Base-by-base conservation (phyloP, 2,797 vertebrate species). In the Geotrypetes seraphini region DNA sequence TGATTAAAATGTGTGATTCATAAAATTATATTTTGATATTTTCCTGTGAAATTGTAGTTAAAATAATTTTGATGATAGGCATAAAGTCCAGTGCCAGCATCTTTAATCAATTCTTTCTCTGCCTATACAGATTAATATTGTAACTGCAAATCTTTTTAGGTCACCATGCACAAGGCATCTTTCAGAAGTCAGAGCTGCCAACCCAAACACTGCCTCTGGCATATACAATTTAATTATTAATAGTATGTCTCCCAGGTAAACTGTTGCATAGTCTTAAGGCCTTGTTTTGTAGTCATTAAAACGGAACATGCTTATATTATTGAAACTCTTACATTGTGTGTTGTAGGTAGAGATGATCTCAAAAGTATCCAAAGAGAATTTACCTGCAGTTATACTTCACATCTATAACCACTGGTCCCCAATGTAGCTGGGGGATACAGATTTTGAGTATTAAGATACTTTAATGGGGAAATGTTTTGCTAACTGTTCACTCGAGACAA, bases 201-300 rank as follows among this genome's bases (percentile, higher is more conserved):
- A 84, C 83, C 77, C 80, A 75, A 83, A 86, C 76, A 78, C 74
- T 58, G 85, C 89, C 88, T 90, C 84, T 80, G 85, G 86, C 81
- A 85, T 81, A 83, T 73, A 73, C 82, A 75, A 80, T 86, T 91
- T 88, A 92, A 92, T 96, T 93, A 95, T 96, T 96, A 92, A 95
- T 91, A 87, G 79, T 79, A 70, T 54, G 77, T 83, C 82, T 90
- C 91, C 83, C 85, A 90, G 85, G 89, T 92, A 88, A 84, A 82
- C 78, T 73, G 75, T 79, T 81, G 81, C 80, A 81, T 78, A 79
- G 78, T 83, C 77, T 84, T 78, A 77, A 79, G 85, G 76, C 78
- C 84, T 83, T 86, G 84, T 86, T 85, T 84, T 86, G 85, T 84
- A 85, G 78, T 86, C 87, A 83, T 87, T 84, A 83, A 88, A 90